These are phyloP conservation scores for Dynastes maya DNA, from an alignment of 2,888 invertebrate species.

Conservation along the genomic window DNA sequence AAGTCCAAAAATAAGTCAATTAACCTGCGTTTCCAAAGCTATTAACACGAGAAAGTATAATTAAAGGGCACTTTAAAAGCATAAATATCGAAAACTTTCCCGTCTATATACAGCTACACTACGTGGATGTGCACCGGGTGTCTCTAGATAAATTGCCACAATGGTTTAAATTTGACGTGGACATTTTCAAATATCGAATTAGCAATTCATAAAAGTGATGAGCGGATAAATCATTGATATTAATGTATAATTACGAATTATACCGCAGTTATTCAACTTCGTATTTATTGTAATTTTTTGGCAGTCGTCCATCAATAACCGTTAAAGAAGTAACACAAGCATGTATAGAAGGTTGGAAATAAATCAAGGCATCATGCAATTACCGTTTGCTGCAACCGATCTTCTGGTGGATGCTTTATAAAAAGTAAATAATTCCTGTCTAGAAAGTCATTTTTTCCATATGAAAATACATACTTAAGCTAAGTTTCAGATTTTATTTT, in stretches of 20 bases:
- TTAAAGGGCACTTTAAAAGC: slow-evolving; percentile 35
- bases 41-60: slow-evolving; percentile 40
- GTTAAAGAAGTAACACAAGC: no score
- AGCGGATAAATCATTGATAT: neutral
- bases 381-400: no score
- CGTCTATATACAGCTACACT: neutral
- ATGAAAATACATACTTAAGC: no score
- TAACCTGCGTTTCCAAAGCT: slow-evolving; percentile 35
- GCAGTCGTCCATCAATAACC: no score
- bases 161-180: neutral
- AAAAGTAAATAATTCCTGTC: no score
- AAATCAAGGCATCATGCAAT: no score
- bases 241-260: neutral
- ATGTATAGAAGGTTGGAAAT: no score
- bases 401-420: no score
- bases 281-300: no score
- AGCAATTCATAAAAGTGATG: neutral
- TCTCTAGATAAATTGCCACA: neutral
- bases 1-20: slow-evolving; percentile 45
- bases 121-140: neutral
- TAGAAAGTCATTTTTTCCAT: no score
- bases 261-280: no score
- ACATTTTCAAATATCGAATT: neutral
- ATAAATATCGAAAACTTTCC: slow-evolving; percentile 39
- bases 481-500: no score